Conservation (phyloP, 2,113 vertebrate species). For the Notarius lentiginosus region DNA sequence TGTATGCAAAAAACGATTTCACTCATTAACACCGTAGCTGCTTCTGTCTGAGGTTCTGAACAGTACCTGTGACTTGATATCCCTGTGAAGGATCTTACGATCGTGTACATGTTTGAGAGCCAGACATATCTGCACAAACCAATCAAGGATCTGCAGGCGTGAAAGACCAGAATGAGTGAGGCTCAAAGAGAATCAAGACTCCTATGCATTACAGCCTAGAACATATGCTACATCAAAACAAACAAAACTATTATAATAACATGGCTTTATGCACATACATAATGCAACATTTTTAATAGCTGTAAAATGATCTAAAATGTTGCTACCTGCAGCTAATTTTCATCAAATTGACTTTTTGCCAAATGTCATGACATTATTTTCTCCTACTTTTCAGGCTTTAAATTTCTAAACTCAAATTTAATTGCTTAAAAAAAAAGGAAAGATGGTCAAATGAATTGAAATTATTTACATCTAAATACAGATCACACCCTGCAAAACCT, state of each 20-base stretch:
- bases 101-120: conserved; percentile 96
- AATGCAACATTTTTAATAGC: background rate
- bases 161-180: background rate
- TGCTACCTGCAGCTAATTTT: background rate
- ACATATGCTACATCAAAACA: background rate
- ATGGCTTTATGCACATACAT: background rate
- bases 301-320: background rate
- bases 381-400: background rate
- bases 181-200: background rate
- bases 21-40: background rate
- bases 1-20: background rate
- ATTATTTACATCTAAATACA: too few relatives aligned
- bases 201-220: background rate
- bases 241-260: background rate
- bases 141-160: conserved; percentile 85
- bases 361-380: background rate
- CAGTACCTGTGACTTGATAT: conserved; percentile 93
- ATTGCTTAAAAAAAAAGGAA: too few relatives aligned
- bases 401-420: too few relatives aligned
- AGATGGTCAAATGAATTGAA: too few relatives aligned
- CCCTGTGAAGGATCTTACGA: conserved; percentile 95
- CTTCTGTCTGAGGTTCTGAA: background rate
- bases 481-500: too few relatives aligned
- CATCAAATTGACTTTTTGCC: background rate
- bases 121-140: conserved; percentile 98